Base-by-base conservation (phyloP, 2,113 vertebrate species). In the Polyodon spathula region DNA sequence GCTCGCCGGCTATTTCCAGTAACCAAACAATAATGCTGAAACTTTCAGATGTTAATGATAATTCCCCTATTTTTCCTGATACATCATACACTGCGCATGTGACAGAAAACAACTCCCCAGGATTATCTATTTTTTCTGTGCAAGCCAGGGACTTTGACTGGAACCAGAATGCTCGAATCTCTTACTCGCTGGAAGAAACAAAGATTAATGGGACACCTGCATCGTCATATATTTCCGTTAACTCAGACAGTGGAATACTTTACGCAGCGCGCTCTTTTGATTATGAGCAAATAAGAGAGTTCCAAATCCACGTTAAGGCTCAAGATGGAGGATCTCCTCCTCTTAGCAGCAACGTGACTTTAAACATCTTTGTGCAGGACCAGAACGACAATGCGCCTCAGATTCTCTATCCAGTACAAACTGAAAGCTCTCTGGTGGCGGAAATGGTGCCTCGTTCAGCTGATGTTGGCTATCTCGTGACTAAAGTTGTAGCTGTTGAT, bases 301-400 rank as follows among this genome's bases (percentile, higher is more conserved):
- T 84, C 63, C n/a, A n/a, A n/a, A n/a, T n/a, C n/a, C n/a, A n/a
- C n/a, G n/a, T n/a, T n/a, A n/a, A n/a, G n/a, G n/a, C n/a, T n/a
- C n/a, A n/a, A n/a, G n/a, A n/a, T n/a, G n/a, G n/a, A n/a, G n/a
- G n/a, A n/a, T n/a, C n/a, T n/a, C n/a, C n/a, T n/a, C n/a, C n/a
- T n/a, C n/a, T n/a, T n/a, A n/a, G n/a, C n/a, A n/a, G n/a, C n/a
- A n/a, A n/a, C n/a, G n/a, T n/a, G n/a, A n/a, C n/a, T n/a, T n/a
- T n/a, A n/a, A n/a, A n/a, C n/a, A n/a, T n/a, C n/a, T n/a, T n/a
- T n/a, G n/a, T n/a, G n/a, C n/a, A n/a, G n/a, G n/a, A n/a, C n/a
- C n/a, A n/a, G 40, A 89, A 89, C 4, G 86, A 88, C 71, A 89
- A 88, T 2, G 63, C 71, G 0, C 87, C 85, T 0, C 64, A 81